These are phyloP conservation scores for Romanogobio albipinnatus DNA, from an alignment of 2,113 vertebrate species.

Conservation along the genomic window DNA sequence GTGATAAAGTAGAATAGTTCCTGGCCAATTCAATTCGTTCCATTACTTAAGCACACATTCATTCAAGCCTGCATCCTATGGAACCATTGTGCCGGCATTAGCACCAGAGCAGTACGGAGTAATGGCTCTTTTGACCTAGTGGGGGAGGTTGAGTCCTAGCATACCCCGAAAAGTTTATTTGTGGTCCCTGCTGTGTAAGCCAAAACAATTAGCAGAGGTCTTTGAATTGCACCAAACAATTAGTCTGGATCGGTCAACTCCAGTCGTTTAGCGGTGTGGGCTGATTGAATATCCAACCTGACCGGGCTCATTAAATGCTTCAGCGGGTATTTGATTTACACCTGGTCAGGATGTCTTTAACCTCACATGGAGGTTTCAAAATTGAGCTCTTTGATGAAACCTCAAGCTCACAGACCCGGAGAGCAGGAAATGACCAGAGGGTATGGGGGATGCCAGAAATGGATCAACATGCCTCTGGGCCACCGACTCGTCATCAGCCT, in stretches of 20 bases:
- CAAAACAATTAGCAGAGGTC: constrained; percentile 10
- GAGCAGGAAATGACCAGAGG: constrained; percentile 67
- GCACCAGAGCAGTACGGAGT: constrained; percentile 4
- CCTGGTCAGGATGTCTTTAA: constrained; percentile 54
- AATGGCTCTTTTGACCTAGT: constrained; percentile 46
- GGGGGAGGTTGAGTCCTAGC: constrained; percentile 9
- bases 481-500: constrained; percentile 63
- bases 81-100: constrained; percentile 66
- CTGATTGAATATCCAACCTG: constrained; percentile 48
- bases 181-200: constrained; percentile 8
- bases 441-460: constrained; percentile 54
- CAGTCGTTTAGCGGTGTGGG: not conserved
- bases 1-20: constrained; percentile 58
- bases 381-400: constrained; percentile 61
- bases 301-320: constrained; percentile 56
- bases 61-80: constrained; percentile 57
- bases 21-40: constrained; percentile 37
- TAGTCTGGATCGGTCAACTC: not conserved
- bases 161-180: constrained; percentile 30
- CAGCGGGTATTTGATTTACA: constrained; percentile 59
- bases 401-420: constrained; percentile 46
- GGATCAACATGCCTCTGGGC: constrained; percentile 62
- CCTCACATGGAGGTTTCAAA: constrained; percentile 39
- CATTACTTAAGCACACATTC: constrained; percentile 69
- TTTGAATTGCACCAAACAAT: constrained; percentile 26